phyloP scores from a whole-genome alignment of 2,113 vertebrate species.

The Polypterus bichir region DNA sequence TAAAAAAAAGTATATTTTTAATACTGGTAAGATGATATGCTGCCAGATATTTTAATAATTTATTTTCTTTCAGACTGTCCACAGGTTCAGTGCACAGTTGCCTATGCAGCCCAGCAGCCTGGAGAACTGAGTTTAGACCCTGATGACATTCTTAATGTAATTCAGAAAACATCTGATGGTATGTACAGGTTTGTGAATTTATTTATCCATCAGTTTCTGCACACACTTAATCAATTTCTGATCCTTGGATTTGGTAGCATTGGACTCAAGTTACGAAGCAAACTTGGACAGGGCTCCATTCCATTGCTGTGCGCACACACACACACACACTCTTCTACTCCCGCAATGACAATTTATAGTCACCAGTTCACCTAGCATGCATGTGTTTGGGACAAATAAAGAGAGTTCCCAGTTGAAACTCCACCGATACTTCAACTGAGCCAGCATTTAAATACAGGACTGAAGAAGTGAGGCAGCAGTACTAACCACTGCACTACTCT shows the following conservation, averaged over 20 bases:
- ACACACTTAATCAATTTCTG: not conserved
- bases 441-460: no score
- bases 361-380: no score
- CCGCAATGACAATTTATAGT: no score
- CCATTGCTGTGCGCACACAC: no score
- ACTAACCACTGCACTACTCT: no score
- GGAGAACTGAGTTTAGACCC: constrained; percentile 19
- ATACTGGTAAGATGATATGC: not conserved
- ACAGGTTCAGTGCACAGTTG: constrained; percentile 15
- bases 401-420: no score
- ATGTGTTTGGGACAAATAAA: no score
- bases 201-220: not conserved
- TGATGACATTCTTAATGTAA: constrained; percentile 17
- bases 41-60: not conserved
- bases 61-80: constrained; percentile 17
- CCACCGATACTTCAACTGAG: no score
- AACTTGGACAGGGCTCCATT: no score
- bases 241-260: not conserved
- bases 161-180: constrained; percentile 19
- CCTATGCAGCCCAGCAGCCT: constrained; percentile 10
- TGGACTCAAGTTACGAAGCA: not conserved
- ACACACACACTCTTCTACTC: no score
- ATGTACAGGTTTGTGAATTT: not conserved
- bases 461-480: no score
- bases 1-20: no score